Conservation (phyloP, 2,113 vertebrate species). For the Pimephales promelas region DNA sequence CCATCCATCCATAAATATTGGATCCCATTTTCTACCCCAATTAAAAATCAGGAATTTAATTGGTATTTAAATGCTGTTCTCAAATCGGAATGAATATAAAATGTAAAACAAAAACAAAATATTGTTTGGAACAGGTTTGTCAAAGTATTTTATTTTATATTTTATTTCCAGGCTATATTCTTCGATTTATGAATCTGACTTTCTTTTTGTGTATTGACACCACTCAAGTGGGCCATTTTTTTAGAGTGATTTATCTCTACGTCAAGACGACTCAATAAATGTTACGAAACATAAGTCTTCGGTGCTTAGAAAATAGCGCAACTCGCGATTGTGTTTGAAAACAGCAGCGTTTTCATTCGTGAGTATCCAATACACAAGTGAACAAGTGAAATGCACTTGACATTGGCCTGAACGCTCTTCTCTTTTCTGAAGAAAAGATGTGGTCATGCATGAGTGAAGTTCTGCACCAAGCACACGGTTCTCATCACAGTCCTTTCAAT, state of each 20-base stretch:
- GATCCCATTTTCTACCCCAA: no score
- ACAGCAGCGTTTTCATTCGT: background rate
- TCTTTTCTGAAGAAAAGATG: background rate
- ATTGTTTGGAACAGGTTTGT: no score
- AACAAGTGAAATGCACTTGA: background rate
- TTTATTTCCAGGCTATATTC: no score
- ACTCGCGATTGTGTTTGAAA: background rate
- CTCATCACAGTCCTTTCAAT: slow-evolving; percentile 5
- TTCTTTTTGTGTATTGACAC: background rate
- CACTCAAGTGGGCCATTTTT: background rate
- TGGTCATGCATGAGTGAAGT: background rate
- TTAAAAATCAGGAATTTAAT: no score
- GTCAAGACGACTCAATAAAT: background rate
- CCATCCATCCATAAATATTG: background rate
- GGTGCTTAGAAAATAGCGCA: background rate
- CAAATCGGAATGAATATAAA: no score
- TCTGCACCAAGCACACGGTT: background rate
- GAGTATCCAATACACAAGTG: background rate
- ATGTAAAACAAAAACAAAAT: no score
- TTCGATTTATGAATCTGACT: no score
- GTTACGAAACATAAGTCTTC: background rate
- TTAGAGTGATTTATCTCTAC: background rate
- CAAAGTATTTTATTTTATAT: no score
- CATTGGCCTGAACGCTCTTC: background rate
- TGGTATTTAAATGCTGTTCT: no score